These are phyloP conservation scores for Opisthograptis luteolata DNA, from an alignment of 2,888 invertebrate genomes.

Conservation along the genomic window DNA sequence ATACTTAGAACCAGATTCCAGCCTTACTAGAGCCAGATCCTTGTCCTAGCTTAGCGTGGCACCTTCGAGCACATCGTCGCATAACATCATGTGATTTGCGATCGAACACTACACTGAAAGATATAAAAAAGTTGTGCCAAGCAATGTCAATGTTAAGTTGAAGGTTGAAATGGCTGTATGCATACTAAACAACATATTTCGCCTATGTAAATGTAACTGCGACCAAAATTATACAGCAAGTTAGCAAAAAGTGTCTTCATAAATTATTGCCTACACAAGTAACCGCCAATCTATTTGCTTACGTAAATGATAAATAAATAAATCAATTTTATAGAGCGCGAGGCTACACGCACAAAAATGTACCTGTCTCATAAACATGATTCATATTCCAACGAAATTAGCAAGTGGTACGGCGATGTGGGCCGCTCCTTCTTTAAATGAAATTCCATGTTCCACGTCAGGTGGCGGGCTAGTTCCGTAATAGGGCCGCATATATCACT, in stretches of 20 bases:
- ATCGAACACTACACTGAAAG: too few relatives aligned
- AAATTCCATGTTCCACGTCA: conserved; percentile 80
- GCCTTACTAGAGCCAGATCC: too few relatives aligned
- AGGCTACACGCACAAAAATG: conserved; percentile 65
- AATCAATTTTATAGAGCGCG: conserved; percentile 56
- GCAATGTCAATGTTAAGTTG: too few relatives aligned
- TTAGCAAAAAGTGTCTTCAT: conserved; percentile 28
- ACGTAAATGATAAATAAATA: conserved; percentile 51
- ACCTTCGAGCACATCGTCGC: too few relatives aligned
- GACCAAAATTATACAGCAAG: too few relatives aligned
- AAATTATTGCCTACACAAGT: conserved; percentile 26
- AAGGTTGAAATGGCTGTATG: too few relatives aligned
- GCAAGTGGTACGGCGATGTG: conserved; percentile 61
- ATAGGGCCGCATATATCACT: conserved; percentile 70
- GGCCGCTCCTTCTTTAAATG: conserved; percentile 72
- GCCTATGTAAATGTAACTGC: too few relatives aligned
- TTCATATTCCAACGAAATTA: conserved; percentile 72
- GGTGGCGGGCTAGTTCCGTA: conserved; percentile 60
- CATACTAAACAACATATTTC: too few relatives aligned
- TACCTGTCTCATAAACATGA: conserved; percentile 70
- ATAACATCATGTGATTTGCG: too few relatives aligned
- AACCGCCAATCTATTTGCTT: conserved; percentile 36
- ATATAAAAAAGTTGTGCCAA: too few relatives aligned
- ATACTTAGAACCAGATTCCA: too few relatives aligned
- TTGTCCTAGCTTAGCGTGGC: too few relatives aligned